phyloP scores from a whole-genome alignment of 2,113 vertebrate species.

The Arizona elegans region DNA sequence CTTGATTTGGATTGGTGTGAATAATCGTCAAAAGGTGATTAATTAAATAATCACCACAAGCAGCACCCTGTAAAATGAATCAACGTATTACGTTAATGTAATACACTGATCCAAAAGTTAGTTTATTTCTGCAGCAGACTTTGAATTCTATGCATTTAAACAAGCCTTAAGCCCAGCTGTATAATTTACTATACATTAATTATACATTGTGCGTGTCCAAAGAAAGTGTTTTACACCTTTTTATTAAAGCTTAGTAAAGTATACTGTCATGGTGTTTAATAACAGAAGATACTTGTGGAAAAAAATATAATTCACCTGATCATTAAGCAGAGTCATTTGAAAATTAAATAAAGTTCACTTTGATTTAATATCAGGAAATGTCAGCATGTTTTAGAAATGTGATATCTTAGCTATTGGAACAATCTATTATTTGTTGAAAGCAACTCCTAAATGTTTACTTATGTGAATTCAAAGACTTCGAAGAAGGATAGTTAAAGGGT shows the following conservation, averaged over 20 bases:
- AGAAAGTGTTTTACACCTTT: constrained; percentile 69
- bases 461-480: neutral
- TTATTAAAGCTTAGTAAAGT: constrained; percentile 56
- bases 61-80: constrained; percentile 76
- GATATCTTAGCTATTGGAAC: neutral
- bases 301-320: neutral
- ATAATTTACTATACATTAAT: constrained; percentile 78
- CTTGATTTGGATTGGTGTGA: constrained; percentile 79
- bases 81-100: constrained; percentile 73
- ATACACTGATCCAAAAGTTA: constrained; percentile 73
- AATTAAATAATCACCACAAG: constrained; percentile 82
- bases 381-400: neutral
- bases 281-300: constrained; percentile 18
- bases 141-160: constrained; percentile 82
- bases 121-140: constrained; percentile 75
- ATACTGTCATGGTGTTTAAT: constrained; percentile 18
- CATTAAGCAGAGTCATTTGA: neutral
- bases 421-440: neutral
- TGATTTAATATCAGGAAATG: neutral
- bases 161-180: constrained; percentile 74
- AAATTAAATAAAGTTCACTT: constrained; percentile 15
- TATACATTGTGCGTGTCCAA: constrained; percentile 67
- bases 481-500: constrained; percentile 3
- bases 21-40: constrained; percentile 83
- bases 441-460: neutral